Conservation (phyloP, 2,113 vertebrate genomes). For the Pygoscelis antarcticus region DNA sequence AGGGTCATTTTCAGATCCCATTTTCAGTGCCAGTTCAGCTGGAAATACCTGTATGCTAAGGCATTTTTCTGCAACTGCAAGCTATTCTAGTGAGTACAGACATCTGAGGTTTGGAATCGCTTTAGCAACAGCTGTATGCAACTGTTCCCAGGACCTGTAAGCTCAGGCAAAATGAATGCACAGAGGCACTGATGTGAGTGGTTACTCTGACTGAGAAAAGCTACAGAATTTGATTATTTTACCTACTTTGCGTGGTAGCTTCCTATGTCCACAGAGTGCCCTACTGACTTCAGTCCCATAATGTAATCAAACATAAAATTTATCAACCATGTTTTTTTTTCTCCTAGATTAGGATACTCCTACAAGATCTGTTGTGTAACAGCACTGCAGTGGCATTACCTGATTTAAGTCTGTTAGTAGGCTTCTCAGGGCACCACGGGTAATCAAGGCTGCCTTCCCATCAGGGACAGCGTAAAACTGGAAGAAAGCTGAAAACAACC, state of each 20-base stretch:
- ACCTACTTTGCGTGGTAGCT: not conserved
- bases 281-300: not conserved
- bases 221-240: not conserved
- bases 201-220: not conserved
- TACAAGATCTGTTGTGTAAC: not conserved
- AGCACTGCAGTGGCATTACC: slow-evolving; percentile 61
- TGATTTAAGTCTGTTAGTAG: slow-evolving; percentile 83
- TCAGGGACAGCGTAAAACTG: slow-evolving; percentile 62
- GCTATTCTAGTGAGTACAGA: not conserved
- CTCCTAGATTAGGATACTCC: not conserved
- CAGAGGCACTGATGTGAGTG: not conserved
- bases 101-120: not conserved
- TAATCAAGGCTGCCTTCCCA: slow-evolving; percentile 59
- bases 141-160: not conserved
- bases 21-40: not conserved
- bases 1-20: not conserved
- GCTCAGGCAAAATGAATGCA: not conserved
- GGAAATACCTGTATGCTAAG: not conserved
- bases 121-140: not conserved
- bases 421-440: slow-evolving; percentile 70
- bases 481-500: slow-evolving; percentile 75
- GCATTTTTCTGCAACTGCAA: not conserved
- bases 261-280: not conserved
- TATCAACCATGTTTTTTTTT: not conserved
- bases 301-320: not conserved